Evolutionary conservation across 2,113 vertebrate genomes (phyloP), one percentile per base, ranked within the genome.

Genomic region (Paradoxurus hermaphroditus): DNA sequence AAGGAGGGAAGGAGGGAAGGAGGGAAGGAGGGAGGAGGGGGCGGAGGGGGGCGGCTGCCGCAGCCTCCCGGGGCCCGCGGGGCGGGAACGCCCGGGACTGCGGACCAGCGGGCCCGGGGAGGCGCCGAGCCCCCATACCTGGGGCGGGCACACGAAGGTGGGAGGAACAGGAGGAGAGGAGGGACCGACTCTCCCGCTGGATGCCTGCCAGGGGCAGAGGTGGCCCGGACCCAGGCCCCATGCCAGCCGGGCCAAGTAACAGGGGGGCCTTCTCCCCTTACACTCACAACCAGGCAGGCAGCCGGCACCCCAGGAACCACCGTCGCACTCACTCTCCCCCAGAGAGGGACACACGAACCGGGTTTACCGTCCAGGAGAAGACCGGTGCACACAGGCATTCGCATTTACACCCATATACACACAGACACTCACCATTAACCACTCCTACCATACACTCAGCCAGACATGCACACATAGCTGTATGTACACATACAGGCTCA

Each of bases 381-480:
- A 18, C 0, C 0, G 0, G 0, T 0, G 0, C 39, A 19, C 36
- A 1, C 93, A 31, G 27, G 36, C 75, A 2, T 8, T 7, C 70
- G 34, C 46, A n/a, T 27, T 79, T 44, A 91, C 73, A 53, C 5
- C 15, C 84, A 51, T 8, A 51, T 49, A 59, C 68, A 39, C 59
- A 41, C 19, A 29, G 3, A 68, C 78, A 46, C n/a, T 34, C 87
- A 23, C 51, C 51, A 21, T 11, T 62, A 86, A 70, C 70, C 51
- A 36, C 83, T 67, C 3, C 62, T 11, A 44, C 36, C 16, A 1
- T 53, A 7, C 70, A 25, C 44, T 2, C 49, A 2, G 39, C 46
- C 41, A 13, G 0, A 34, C 36, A 4, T 1, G 13, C 25, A 53
- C 44, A 63, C 36, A 11, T 9, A 79, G 31, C 21, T 0, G 29